These are phyloP conservation scores for Dione vanillae DNA, from an alignment of 2,888 invertebrate species.

Conservation along the genomic window DNA sequence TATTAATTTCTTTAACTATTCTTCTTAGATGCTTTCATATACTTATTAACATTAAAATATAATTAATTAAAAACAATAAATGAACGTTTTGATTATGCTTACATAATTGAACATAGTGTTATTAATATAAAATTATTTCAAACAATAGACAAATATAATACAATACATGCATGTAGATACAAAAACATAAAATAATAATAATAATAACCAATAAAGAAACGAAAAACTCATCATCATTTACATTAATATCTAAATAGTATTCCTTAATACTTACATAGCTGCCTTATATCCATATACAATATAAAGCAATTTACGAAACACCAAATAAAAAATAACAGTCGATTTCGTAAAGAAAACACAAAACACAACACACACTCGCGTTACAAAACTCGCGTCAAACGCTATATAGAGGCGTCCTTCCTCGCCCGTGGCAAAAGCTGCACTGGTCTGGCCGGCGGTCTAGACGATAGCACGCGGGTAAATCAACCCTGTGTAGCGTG, in stretches of 20 bases:
- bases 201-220: neutral
- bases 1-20: no score
- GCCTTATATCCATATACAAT: conserved; percentile 5
- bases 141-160: no score
- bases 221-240: neutral
- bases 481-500: conserved; percentile 61
- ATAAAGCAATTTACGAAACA: conserved; percentile 12
- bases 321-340: conserved; percentile 20
- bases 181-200: neutral
- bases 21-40: no score
- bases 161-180: neutral
- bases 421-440: conserved; percentile 56
- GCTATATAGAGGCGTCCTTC: conserved; percentile 55
- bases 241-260: neutral
- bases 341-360: conserved; percentile 14
- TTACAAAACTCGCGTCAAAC: conserved; percentile 71
- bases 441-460: conserved; percentile 70
- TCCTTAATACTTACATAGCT: neutral
- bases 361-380: conserved; percentile 44
- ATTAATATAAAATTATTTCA: no score
- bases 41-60: no score
- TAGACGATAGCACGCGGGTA: conserved; percentile 66
- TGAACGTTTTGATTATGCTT: no score
- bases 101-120: no score
- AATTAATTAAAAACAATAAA: no score